These are phyloP conservation scores for Calyptommatus sinebrachiatus DNA, from an alignment of 2,113 vertebrate genomes.

Conservation along the genomic window DNA sequence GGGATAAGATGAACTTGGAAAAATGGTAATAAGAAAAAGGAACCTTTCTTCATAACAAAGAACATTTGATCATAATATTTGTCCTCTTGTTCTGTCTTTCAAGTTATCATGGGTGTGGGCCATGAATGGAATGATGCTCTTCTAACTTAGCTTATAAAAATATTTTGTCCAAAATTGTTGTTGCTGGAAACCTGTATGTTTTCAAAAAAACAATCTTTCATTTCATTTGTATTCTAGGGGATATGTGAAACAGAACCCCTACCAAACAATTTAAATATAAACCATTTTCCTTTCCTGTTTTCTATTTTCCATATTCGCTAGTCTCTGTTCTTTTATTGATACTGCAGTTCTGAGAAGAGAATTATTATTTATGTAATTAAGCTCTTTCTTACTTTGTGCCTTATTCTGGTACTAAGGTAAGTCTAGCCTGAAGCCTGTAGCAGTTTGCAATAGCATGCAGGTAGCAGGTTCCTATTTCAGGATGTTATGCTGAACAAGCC, in stretches of 20 bases:
- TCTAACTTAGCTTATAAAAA: slow-evolving; percentile 35
- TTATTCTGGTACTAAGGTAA: no score
- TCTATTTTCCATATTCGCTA: neutral
- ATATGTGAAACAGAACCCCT: neutral
- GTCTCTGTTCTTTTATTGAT: neutral
- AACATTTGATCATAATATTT: slow-evolving; percentile 35
- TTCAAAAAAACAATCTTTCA: slow-evolving; percentile 23
- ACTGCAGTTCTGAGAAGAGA: neutral
- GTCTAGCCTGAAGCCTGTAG: neutral
- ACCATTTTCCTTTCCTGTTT: neutral
- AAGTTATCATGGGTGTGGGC: neutral
- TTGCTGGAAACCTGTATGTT: slow-evolving; percentile 27
- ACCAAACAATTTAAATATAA: neutral
- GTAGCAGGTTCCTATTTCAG: no score
- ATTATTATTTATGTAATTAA: no score
- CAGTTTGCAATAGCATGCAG: no score
- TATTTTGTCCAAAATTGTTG: slow-evolving; percentile 38
- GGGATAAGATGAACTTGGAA: slow-evolving; percentile 19
- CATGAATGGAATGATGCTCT: slow-evolving; percentile 16
- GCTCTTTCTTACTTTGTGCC: no score
- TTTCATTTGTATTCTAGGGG: slow-evolving; percentile 15
- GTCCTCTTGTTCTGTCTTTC: slow-evolving; percentile 26
- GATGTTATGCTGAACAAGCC: no score
- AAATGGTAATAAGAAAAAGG: slow-evolving; percentile 7
- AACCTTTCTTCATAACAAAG: slow-evolving; percentile 28